Evolutionary conservation across 1,140 invertebrate genomes (phyloP).

Genomic region (Drosophila gunungcola): DNA sequence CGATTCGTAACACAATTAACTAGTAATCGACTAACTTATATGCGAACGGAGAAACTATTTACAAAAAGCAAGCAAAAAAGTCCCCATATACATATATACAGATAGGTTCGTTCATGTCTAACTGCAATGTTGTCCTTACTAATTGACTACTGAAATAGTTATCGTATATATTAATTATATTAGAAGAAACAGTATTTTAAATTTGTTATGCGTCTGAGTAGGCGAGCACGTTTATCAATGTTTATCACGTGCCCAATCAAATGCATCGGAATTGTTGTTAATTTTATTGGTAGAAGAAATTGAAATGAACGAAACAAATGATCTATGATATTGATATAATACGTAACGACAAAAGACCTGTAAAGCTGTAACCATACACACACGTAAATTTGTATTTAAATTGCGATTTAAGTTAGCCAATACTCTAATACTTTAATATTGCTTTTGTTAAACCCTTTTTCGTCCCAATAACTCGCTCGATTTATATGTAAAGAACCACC

Average conservation of each 20-base stretch:
- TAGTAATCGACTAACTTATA: slow-evolving; percentile 47
- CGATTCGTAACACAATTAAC: slow-evolving; percentile 57
- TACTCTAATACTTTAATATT: slow-evolving; percentile 48
- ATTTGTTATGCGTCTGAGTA: slow-evolving; percentile 65
- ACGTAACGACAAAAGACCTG: slow-evolving; percentile 76
- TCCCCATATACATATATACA: slow-evolving; percentile 12
- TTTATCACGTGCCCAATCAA: slow-evolving; percentile 59
- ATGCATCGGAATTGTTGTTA: slow-evolving; percentile 76
- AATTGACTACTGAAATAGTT: slow-evolving; percentile 64
- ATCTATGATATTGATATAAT: slow-evolving; percentile 46
- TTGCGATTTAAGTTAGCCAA: slow-evolving; percentile 68
- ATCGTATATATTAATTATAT: slow-evolving; percentile 62
- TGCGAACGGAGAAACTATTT: slow-evolving; percentile 43
- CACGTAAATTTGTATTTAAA: slow-evolving; percentile 65
- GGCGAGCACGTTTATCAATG: slow-evolving; percentile 64
- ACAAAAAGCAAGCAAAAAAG: slow-evolving; percentile 16
- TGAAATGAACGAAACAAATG: slow-evolving; percentile 25
- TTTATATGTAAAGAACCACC: slow-evolving; percentile 18
- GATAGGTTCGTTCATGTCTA: slow-evolving; percentile 31
- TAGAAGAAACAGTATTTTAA: slow-evolving; percentile 69
- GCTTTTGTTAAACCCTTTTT: slow-evolving; percentile 60
- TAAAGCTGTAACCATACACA: slow-evolving; percentile 51
- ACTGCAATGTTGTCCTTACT: slow-evolving; percentile 73
- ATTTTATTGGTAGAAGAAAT: slow-evolving; percentile 70
- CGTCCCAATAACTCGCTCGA: slow-evolving; percentile 30